Evolutionary conservation across 2,113 vertebrate species (phyloP), one percentile per base, ranked within the genome.

Genomic region (Labeo rohita): DNA sequence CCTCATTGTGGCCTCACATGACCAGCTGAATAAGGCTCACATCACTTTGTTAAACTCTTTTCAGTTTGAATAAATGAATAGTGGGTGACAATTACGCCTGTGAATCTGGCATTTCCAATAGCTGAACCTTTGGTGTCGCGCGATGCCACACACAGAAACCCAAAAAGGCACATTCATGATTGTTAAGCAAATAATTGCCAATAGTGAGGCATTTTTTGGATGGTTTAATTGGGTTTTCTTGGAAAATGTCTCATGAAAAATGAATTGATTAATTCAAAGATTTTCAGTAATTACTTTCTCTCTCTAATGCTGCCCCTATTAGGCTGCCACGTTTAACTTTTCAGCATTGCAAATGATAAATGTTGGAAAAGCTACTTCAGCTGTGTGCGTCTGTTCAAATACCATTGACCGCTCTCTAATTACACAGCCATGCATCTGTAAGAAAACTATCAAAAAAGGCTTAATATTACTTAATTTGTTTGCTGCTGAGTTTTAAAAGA

Each of bases 221-320:
- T n/a, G 8, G 18, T 61, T 79, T 11, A 59, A 43, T 79, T n/a
- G 43, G 12, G n/a, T 10, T 80, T 47, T 65, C n/a, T 80, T 65
- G 12, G 13, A 47, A 65, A 63, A 56, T 56, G 50, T 49, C 72
- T 49, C 45, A n/a, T 23, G 43, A 23, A 74, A 74, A 73, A 6
- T 12, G 3, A 18, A 43, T 21, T 47, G 43, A 74, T 78, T 21
- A 10, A 56, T 56, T 56, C 28, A 63, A 63, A 9, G 78, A 47
- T 47, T 47, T 80, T 63, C 12, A 80, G 39, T 80, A 28, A 65
- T 23, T 23, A 74, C 12, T 47, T 80, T 65, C n/a, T 80, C 56
- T 79, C 50, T 78, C 28, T 56, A 4, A 56, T 15, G 2, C 74
- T 2, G 23, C 3, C 3, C 16, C 39, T 70, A 70, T 43, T 43